Base-by-base conservation (phyloP, 1,140 invertebrate genomes). In the Ladona fulva region DNA sequence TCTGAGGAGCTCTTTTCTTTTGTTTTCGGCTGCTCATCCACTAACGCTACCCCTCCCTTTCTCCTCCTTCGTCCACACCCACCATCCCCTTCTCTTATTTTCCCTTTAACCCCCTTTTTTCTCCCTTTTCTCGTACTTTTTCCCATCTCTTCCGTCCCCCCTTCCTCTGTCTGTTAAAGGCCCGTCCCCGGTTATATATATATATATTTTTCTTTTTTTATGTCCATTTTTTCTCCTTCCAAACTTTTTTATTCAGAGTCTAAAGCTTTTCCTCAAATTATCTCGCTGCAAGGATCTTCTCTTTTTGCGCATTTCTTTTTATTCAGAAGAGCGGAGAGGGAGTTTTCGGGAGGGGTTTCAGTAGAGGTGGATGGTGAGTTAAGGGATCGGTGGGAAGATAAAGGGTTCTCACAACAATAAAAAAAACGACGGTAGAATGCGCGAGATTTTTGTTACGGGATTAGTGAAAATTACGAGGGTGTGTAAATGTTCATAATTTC, bases 201-300 rank as follows among this genome's bases (percentile, higher is more conserved):
- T 22, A 66, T 19, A 22, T 16, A 22, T 22, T 66, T 22, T 22
- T 66, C 52, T 22, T 12, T n/a, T n/a, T n/a, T n/a, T n/a, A n/a
- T n/a, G n/a, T n/a, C 52, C 52, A 16, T 66, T 66, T 66, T 22
- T 22, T 22, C 52, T 22, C 19, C 19, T 52, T 19, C 52, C 52
- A 22, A 66, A 22, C 52, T 66, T 66, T 66, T 66, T 19, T 66
- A 66, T 66, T 12, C n/a, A 66, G 44, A 11, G 10, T 19, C 10
- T 52, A 66, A 66, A 66, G 52, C 52, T 66, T 66, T 66, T 66
- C n/a, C 52, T 66, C 52, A 66, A 66, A 66, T 66, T 66, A 66
- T 66, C 52, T 22, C n/a, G 52, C 52, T 66, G 14, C 52, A 66
- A 66, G n/a, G 52, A 66, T 66, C n/a, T 22, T 16, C 52, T 66